A percentile compares a stretch with the other conserved stretches of the same genome.
Evolutionary conservation across 1,140 invertebrate species (phyloP).

Genomic region (Fopius arisanus): DNA sequence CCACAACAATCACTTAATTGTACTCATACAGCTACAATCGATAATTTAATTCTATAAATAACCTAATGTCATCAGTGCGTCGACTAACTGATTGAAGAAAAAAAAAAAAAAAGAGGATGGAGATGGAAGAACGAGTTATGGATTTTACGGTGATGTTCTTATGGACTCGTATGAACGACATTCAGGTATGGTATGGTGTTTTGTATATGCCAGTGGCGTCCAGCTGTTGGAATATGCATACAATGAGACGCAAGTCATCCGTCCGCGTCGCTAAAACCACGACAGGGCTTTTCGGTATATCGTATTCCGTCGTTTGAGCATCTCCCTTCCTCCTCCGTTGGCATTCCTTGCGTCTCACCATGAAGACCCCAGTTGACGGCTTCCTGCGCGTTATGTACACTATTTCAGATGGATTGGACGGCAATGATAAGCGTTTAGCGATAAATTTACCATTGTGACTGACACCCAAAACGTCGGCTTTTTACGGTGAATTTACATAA

Average conservation of each 20-base stretch:
- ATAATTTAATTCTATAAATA: background rate
- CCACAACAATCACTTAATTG: no score
- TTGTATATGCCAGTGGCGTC: conserved; percentile 23
- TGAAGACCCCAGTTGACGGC: background rate
- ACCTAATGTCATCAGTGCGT: background rate
- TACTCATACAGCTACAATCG: background rate
- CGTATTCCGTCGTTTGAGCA: background rate
- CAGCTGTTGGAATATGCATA: conserved; percentile 60
- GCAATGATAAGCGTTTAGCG: conserved; percentile 11
- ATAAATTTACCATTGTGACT: background rate
- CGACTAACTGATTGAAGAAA: no score
- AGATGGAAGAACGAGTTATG: no score
- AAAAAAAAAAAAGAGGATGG: no score
- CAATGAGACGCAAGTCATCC: conserved; percentile 55
- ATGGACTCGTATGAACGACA: background rate
- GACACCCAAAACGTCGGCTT: background rate
- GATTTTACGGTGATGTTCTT: no score
- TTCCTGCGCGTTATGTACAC: conserved; percentile 3
- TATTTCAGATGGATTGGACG: conserved; percentile 3
- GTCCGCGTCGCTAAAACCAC: conserved; percentile 37
- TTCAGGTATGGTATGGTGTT: background rate
- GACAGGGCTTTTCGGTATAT: conserved; percentile 12
- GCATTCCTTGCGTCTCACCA: background rate
- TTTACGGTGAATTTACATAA: background rate
- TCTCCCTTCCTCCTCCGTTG: background rate